These are phyloP conservation scores for Calephelis perditalis DNA, from an alignment of 2,888 invertebrate species.

Conservation along the genomic window DNA sequence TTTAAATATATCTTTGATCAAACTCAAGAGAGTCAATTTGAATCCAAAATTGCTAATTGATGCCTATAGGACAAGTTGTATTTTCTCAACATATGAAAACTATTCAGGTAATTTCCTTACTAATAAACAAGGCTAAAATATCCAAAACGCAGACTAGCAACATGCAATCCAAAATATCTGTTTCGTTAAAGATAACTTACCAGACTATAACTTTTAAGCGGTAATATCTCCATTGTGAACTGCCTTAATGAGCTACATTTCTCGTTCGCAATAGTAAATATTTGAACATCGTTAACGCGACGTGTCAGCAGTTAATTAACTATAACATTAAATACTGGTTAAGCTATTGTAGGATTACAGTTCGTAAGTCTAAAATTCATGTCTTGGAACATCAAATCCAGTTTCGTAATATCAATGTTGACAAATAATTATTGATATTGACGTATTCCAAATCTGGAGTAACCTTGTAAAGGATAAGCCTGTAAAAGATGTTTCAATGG, in stretches of 20 bases:
- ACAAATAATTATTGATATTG: background rate
- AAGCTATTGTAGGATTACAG: background rate
- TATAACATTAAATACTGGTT: background rate
- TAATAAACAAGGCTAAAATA: too few species aligned
- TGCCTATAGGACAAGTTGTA: too few species aligned
- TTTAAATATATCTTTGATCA: too few species aligned
- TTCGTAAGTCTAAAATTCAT: background rate
- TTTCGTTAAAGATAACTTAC: background rate
- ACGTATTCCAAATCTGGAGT: too few species aligned
- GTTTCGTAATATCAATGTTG: background rate
- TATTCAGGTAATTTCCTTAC: too few species aligned
- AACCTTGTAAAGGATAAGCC: too few species aligned
- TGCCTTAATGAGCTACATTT: slow-evolving; percentile 7
- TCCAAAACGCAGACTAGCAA: too few species aligned
- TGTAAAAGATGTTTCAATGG: too few species aligned
- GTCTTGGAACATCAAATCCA: too few species aligned
- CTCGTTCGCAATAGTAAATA: slow-evolving; percentile 10
- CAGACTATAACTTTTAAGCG: background rate
- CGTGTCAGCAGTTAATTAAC: slow-evolving; percentile 12
- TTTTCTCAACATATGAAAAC: too few species aligned
- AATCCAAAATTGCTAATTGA: too few species aligned
- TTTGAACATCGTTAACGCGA: slow-evolving; percentile 8
- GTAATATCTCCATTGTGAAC: slow-evolving; percentile 6
- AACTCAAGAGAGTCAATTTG: too few species aligned
- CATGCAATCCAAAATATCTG: background rate